Percentiles rank a stretch among this genome's conserved stretches.
Evolutionary conservation across 2,797 vertebrate species (phyloP).

Genomic region (Leptodactylus fallax): DNA sequence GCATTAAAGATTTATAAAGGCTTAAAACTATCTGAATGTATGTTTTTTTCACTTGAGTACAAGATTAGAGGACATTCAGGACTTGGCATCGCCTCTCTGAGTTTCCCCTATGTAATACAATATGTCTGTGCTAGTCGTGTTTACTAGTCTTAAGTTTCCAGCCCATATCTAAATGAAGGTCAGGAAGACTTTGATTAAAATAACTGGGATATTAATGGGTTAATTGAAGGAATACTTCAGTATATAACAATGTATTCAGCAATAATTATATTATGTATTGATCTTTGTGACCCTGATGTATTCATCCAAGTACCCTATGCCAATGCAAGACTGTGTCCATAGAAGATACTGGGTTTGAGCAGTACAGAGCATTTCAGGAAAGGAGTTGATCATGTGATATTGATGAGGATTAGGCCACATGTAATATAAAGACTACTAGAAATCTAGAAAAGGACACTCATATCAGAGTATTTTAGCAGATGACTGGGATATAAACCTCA

Average conservation of each 20-base stretch:
- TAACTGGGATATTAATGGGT: conserved; percentile 24
- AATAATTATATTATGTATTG: background rate
- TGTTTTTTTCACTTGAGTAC: background rate
- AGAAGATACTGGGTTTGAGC: background rate
- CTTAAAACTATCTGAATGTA: background rate
- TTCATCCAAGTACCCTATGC: no score
- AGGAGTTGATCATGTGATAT: background rate
- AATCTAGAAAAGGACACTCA: no score
- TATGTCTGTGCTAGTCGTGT: conserved; percentile 41
- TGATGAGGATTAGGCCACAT: no score
- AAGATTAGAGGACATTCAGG: conserved; percentile 7
- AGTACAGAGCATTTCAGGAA: background rate
- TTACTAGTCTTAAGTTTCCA: conserved; percentile 35
- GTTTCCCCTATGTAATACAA: conserved; percentile 44
- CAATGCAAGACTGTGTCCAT: background rate
- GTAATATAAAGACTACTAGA: no score
- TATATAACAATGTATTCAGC: background rate
- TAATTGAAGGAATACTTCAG: background rate
- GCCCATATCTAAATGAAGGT: conserved; percentile 29
- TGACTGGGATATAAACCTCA: background rate
- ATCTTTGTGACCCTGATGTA: no score
- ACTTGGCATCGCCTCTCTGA: background rate
- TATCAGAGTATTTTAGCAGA: no score
- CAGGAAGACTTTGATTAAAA: background rate
- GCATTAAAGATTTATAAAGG: no score